phyloP scores from a whole-genome alignment of 2,113 vertebrate species.

The Nymphicus hollandicus region DNA sequence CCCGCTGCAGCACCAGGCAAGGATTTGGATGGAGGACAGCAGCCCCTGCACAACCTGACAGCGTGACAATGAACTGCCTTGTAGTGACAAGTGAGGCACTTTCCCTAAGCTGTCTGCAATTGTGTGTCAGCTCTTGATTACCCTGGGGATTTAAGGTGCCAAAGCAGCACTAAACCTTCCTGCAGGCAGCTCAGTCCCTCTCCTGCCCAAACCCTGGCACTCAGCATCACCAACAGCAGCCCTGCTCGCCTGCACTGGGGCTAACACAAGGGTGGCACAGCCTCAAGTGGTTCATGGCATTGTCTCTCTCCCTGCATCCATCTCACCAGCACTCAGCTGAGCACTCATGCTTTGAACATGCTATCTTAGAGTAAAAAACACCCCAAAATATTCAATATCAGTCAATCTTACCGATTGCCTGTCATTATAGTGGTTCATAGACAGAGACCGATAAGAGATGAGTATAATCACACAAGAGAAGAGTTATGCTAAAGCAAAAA shows the following conservation, averaged over 20 bases:
- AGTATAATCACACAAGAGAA: background rate
- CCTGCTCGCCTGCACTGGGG: fast-evolving
- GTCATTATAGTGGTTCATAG: background rate
- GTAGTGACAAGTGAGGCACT: background rate
- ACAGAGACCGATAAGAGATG: background rate
- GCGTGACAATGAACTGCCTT: background rate
- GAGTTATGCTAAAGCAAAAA: background rate
- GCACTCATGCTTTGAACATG: fast-evolving
- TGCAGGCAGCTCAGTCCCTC: background rate
- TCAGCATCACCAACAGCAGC: fast-evolving
- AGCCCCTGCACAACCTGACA: background rate
- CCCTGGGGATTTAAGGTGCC: fast-evolving
- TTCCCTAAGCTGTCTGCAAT: background rate
- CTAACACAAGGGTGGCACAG: background rate
- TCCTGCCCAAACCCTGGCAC: background rate
- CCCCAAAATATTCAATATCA: background rate
- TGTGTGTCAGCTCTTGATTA: background rate
- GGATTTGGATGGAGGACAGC: background rate
- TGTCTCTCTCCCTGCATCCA: background rate
- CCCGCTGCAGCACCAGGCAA: background rate
- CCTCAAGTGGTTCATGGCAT: fast-evolving
- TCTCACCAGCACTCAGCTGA: background rate
- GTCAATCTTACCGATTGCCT: background rate
- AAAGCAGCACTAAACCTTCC: background rate
- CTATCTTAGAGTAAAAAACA: background rate